Percentiles rank a stretch among this genome's conserved stretches.
These are phyloP conservation scores for Pseudococcus jackbeardsleyi DNA, from an alignment of 2,888 invertebrate species.

Conservation along the genomic window DNA sequence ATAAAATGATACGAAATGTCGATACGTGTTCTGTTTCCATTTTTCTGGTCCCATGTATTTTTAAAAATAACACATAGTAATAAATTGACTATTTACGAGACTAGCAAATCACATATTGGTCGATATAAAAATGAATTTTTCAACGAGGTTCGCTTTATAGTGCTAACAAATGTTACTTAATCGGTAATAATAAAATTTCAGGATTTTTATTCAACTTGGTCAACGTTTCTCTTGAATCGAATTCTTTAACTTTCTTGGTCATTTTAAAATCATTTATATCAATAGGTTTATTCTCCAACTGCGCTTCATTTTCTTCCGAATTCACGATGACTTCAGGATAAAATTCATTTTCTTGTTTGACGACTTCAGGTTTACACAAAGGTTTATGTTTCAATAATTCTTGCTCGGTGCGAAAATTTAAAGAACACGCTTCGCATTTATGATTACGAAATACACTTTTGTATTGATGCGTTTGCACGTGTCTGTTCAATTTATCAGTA, in stretches of 20 bases:
- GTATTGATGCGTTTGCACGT: conserved; percentile 76
- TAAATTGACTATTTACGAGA: conserved; percentile 55
- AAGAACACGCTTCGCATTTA: conserved; percentile 57
- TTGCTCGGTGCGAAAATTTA: conserved; percentile 58
- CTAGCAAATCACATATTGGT: conserved; percentile 30
- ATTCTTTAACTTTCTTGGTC: background rate
- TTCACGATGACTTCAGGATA: conserved; percentile 55
- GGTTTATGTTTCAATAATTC: conserved; percentile 57
- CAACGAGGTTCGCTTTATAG: no score
- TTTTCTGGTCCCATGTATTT: conserved; percentile 23
- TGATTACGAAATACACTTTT: conserved; percentile 60
- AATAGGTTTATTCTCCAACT: background rate
- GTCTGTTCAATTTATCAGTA: conserved; percentile 78
- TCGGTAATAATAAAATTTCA: conserved; percentile 48
- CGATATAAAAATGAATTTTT: background rate
- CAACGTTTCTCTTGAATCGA: conserved; percentile 44
- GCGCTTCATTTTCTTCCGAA: background rate
- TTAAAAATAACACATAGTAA: conserved; percentile 13
- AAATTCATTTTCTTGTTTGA: background rate
- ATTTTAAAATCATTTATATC: background rate
- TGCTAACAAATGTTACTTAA: background rate
- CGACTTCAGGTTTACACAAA: conserved; percentile 28
- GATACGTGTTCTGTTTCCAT: background rate
- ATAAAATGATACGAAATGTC: background rate
- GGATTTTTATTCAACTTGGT: conserved; percentile 55